Conservation (phyloP, 1,140 invertebrate genomes). For the Paralvinella palmiformis region DNA sequence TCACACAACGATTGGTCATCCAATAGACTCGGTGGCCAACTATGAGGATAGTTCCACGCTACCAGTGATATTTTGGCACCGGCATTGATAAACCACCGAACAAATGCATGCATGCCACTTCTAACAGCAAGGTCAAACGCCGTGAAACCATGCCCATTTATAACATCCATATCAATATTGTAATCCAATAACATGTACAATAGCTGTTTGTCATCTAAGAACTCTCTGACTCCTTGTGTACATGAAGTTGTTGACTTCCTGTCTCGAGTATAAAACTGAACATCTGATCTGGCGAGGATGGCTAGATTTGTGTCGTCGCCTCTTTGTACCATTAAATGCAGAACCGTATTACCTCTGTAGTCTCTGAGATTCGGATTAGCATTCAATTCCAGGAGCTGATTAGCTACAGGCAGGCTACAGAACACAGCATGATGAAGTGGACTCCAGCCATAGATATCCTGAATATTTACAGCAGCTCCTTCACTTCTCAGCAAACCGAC, state of each 20-base stretch:
- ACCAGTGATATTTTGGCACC: neutral
- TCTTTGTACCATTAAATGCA: neutral
- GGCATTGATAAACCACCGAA: neutral
- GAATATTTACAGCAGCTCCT: neutral
- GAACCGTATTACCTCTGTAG: neutral
- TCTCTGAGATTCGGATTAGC: neutral
- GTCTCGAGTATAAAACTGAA: neutral
- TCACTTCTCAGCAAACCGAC: neutral
- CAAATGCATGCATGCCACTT: neutral
- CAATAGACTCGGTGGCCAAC: neutral
- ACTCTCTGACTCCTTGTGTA: neutral
- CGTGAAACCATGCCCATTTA: neutral
- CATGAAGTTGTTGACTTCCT: neutral
- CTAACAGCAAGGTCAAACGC: neutral
- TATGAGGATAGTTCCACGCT: neutral
- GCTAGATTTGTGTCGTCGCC: neutral
- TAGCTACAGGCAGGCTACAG: neutral
- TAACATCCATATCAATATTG: neutral
- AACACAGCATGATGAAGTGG: neutral
- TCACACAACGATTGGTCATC: neutral
- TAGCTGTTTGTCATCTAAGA: neutral
- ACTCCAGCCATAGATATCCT: neutral
- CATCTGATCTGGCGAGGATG: neutral
- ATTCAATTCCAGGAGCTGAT: neutral
- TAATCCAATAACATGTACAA: neutral